These are phyloP conservation scores for Acanthornis magna DNA, from an alignment of 2,797 vertebrate species.

Conservation along the genomic window DNA sequence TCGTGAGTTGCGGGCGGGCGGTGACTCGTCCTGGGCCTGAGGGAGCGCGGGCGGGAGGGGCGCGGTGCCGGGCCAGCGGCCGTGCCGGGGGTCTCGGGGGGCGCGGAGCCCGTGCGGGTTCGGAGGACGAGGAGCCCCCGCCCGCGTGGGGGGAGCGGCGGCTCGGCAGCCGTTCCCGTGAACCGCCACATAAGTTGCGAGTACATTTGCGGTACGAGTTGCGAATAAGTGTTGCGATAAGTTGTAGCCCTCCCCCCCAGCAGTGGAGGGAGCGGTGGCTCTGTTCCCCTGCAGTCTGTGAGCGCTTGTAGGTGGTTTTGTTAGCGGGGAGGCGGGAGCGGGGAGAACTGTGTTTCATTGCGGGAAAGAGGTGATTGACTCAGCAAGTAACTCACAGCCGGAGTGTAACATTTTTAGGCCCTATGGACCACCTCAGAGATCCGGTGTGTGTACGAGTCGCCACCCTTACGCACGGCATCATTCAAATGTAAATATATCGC, in stretches of 20 bases:
- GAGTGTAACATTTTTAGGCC: not conserved
- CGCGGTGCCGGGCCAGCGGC: not conserved
- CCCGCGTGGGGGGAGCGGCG: not conserved
- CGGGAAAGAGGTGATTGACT: not conserved
- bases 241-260: not conserved
- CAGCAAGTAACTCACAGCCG: not conserved
- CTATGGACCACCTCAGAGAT: rapidly evolving
- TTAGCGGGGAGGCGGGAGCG: not conserved
- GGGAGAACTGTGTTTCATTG: rapidly evolving
- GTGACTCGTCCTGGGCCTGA: not conserved
- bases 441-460: not conserved
- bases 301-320: rapidly evolving
- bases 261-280: rapidly evolving
- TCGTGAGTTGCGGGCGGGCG: not conserved
- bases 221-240: not conserved
- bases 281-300: not conserved
- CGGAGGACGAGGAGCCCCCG: not conserved
- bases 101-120: not conserved
- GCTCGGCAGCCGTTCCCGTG: not conserved
- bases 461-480: rapidly evolving
- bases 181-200: not conserved
- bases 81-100: not conserved
- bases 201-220: not conserved
- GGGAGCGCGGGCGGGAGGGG: not conserved
- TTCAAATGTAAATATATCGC: rapidly evolving